Evolutionary conservation across 2,113 vertebrate species (phyloP), one percentile per base, ranked within the genome.

Genomic region (Cettia cetti): DNA sequence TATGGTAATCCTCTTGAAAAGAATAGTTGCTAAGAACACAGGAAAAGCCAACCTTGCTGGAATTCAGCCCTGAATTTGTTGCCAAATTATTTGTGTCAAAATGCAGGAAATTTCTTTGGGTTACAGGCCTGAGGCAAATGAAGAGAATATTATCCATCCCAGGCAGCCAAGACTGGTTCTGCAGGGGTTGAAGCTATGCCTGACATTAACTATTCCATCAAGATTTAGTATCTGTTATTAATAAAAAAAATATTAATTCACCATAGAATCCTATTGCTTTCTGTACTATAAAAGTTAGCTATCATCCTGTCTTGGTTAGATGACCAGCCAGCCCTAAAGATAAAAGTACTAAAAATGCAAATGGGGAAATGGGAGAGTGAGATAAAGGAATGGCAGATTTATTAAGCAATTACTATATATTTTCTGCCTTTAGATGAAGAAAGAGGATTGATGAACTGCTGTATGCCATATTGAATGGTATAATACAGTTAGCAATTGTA

Each of bases 351-450:
- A 88, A 92, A 97, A 95, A 96, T 94, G 87, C 71, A 93, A 93
- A 96, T 92, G 11, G 42, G 0, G 28, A 68, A 83, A 60, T 89
- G 71, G 60, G 71, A 86, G 64, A 83, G 68, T 1, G 15, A 94
- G 92, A 96, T 94, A 93, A 93, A 95, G 88, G 64, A 95, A 92
- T 56, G 75, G 76, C 75, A 93, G 81, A 94, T 97, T 95, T 95
- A 96, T 97, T 96, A 96, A 93, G 88, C 93, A 94, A 96, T 96
- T 96, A 95, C 93, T 86, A 88, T 90, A 59, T 81, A 96, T 95
- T 95, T 95, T 96, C 89, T 95, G 68, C 85, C 47, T 90, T 96
- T 92, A 96, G 75, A 88, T 87, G 82, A 95, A 95, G 72, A 88
- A 86, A 96, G 82, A 91, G 76, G 52, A 92, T 92, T 96, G 95